These are phyloP conservation scores for Artibeus jamaicensis DNA, from an alignment of 2,797 vertebrate genomes.

Conservation along the genomic window DNA sequence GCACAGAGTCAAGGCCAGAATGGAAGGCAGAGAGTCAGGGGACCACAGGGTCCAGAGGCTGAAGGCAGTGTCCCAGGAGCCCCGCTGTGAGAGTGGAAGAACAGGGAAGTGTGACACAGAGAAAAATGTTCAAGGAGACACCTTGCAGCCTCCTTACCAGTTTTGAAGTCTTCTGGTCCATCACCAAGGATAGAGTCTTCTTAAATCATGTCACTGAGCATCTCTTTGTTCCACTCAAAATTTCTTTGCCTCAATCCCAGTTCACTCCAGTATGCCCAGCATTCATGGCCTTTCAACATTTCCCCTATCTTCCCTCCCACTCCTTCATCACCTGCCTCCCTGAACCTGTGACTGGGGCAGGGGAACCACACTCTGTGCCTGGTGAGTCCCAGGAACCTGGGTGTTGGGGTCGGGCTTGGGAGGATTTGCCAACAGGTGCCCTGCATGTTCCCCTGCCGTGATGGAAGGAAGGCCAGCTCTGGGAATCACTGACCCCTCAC, in stretches of 20 bases:
- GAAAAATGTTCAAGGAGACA: not conserved
- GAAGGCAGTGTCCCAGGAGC: not conserved
- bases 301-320: not conserved
- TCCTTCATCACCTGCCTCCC: not conserved
- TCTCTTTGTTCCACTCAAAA: not conserved
- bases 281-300: not conserved
- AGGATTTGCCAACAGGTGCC: not conserved
- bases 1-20: not conserved
- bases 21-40: not conserved
- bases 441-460: not conserved
- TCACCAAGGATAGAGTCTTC: not conserved
- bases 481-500: not conserved
- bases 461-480: not conserved
- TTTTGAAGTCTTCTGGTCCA: not conserved
- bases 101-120: not conserved
- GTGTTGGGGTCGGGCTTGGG: fast-evolving
- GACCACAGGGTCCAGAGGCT: not conserved
- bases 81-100: not conserved
- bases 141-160: not conserved
- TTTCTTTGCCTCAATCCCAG: not conserved
- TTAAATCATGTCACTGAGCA: not conserved
- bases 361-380: not conserved
- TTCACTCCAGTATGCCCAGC: not conserved
- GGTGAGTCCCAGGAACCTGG: not conserved
- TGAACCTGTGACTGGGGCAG: not conserved